Percentiles rank a stretch among this genome's conserved stretches.
phyloP scores from a whole-genome alignment of 2,113 vertebrate genomes.

The Coregonus clupeaformis region DNA sequence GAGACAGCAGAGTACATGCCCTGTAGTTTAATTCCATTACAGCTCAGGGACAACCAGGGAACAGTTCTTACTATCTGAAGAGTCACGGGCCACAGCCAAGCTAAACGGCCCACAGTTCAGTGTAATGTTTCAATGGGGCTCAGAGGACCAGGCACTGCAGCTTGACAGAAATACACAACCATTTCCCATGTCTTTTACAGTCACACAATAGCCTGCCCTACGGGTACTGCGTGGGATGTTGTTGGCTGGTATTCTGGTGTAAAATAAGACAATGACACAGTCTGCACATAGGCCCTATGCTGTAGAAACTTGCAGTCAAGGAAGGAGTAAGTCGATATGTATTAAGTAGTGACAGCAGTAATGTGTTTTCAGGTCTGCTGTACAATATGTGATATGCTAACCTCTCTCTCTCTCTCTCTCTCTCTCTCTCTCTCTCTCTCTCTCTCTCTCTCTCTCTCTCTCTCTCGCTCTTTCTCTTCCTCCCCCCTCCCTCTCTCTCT shows the following conservation, averaged over 20 bases:
- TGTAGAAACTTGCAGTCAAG: neutral
- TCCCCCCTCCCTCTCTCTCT: neutral
- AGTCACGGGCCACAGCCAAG: slow-evolving; percentile 28
- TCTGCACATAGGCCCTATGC: neutral
- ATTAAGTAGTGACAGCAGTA: neutral
- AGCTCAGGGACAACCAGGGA: slow-evolving; percentile 2
- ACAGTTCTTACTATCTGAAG: neutral
- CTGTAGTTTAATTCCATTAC: slow-evolving; percentile 43
- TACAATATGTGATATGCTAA: neutral
- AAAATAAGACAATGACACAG: neutral
- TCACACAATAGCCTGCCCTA: neutral
- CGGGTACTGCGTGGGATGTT: neutral
- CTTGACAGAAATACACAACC: slow-evolving; percentile 7
- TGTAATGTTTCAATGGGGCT: slow-evolving; percentile 35
- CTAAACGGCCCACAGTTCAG: neutral
- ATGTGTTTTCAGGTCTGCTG: neutral
- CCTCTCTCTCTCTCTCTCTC: neutral
- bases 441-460: neutral
- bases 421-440: slow-evolving; percentile 7
- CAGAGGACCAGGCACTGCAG: neutral
- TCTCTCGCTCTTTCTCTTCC: neutral
- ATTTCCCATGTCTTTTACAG: slow-evolving; percentile 30
- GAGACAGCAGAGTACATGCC: slow-evolving; percentile 3
- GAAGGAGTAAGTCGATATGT: neutral
- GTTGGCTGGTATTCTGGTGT: slow-evolving; percentile 5